Conservation (phyloP, 2,113 vertebrate species). For the Climacteris rufus region DNA sequence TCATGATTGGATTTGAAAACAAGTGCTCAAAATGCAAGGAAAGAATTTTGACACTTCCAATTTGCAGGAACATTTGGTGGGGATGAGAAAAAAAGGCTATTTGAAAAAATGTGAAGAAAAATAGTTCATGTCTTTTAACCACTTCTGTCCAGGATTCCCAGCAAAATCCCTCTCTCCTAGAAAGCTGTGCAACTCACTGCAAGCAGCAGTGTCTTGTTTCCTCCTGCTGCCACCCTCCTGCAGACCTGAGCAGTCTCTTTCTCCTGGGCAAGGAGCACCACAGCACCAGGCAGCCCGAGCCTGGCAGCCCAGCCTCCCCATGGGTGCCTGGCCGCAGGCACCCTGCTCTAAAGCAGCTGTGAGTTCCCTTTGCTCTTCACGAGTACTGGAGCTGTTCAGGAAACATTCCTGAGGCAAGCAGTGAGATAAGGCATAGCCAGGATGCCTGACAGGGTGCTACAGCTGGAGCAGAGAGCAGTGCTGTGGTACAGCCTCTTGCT, state of each 20-base stretch:
- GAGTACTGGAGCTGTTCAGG: not conserved
- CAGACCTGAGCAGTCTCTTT: not conserved
- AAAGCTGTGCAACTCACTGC: not conserved
- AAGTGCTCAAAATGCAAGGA: not conserved
- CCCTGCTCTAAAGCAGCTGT: not conserved
- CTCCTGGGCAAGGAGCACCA: not conserved
- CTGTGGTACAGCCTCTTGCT: not conserved
- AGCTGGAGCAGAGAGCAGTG: not conserved
- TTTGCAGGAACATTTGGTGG: not conserved
- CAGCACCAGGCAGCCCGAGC: accelerated
- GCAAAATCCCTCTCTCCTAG: not conserved
- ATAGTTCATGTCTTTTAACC: not conserved
- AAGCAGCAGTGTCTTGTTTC: not conserved
- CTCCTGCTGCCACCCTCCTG: not conserved
- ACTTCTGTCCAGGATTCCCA: not conserved
- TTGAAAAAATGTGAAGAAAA: not conserved
- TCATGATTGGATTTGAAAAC: not conserved
- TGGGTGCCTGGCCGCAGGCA: not conserved
- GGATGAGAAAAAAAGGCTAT: not conserved
- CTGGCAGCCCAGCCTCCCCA: accelerated
- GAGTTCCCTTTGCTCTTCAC: not conserved
- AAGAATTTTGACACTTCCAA: not conserved
- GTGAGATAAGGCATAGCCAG: not conserved
- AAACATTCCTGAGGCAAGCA: not conserved
- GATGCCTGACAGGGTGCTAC: accelerated